Percentiles rank a stretch among this genome's conserved stretches.
These are phyloP conservation scores for Penaeus vannamei DNA, from an alignment of 1,140 invertebrate species.

Conservation along the genomic window DNA sequence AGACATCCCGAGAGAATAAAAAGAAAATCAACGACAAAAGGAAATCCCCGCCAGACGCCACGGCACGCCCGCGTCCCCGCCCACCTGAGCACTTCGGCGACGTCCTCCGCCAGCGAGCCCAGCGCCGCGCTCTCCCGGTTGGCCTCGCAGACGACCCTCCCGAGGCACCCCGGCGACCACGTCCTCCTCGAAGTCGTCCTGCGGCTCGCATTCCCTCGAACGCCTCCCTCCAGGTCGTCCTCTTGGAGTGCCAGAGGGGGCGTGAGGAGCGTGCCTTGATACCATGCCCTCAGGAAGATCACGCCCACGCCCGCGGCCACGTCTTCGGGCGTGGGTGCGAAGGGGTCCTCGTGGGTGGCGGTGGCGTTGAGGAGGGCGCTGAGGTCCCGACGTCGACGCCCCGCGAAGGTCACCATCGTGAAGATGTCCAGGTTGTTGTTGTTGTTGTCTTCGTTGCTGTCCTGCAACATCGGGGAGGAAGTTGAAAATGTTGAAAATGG, in stretches of 20 bases:
- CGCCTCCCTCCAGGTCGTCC: neutral
- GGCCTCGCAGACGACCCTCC: conserved; percentile 45
- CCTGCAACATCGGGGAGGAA: conserved; percentile 2
- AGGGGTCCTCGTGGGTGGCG: neutral
- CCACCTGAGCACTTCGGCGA: conserved; percentile 59
- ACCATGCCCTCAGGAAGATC: conserved; percentile 54
- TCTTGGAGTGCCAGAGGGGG: neutral
- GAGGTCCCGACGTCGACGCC: conserved; percentile 39
- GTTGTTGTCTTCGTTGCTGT: conserved; percentile 59
- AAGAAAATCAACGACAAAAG: neutral
- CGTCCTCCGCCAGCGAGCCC: conserved; percentile 11
- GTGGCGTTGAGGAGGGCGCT: neutral
- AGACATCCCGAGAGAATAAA: too few relatives aligned
- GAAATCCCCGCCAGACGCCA: neutral
- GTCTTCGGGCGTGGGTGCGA: conserved; percentile 21
- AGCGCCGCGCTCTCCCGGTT: conserved; percentile 27
- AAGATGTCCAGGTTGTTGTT: conserved; percentile 56
- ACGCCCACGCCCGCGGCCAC: conserved; percentile 35
- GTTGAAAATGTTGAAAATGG: neutral
- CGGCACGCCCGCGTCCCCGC: neutral
- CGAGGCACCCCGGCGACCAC: neutral
- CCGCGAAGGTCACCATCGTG: conserved; percentile 49
- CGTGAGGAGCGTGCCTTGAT: neutral
- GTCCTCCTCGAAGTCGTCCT: neutral
- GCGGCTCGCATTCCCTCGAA: neutral